A percentile compares a stretch with the other conserved stretches of the same genome.
These are phyloP conservation scores for Hydractinia echinata DNA, from an alignment of 30 jellyfish, hydroid and myxozoan species.

Conservation along the genomic window DNA sequence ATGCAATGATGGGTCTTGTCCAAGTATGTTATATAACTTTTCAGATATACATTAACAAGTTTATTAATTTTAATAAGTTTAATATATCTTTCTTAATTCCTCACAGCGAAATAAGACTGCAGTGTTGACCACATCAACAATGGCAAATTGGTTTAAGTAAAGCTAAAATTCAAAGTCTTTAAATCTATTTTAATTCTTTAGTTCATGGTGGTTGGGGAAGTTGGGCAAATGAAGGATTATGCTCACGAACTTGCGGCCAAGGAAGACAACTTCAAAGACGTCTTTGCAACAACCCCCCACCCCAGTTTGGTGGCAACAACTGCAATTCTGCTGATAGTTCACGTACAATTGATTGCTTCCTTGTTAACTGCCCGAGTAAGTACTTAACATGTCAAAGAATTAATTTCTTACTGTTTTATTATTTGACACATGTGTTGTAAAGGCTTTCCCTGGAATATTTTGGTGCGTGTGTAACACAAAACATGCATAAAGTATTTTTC, in stretches of 20 bases:
- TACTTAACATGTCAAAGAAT: not conserved
- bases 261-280: not conserved
- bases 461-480: too few species aligned
- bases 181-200: not conserved
- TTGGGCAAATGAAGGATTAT: not conserved
- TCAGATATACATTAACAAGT: too few species aligned
- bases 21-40: not conserved
- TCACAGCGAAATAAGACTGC: too few species aligned
- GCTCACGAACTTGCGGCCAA: constrained; percentile 10
- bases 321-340: not conserved
- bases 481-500: too few species aligned
- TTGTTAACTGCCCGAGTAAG: constrained; percentile 7
- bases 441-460: too few species aligned
- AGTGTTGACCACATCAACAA: too few species aligned
- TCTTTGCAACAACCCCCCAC: constrained; percentile 8
- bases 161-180: too few species aligned
- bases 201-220: constrained; percentile 16
- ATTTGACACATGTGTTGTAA: too few species aligned
- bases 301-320: constrained; percentile 14
- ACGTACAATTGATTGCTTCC: not conserved
- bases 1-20: constrained; percentile 1
- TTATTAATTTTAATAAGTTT: too few species aligned
- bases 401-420: too few species aligned
- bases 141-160: too few species aligned
- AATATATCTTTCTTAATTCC: too few species aligned